A percentile compares a stretch with the other conserved stretches of the same genome.
These are phyloP conservation scores for Metalampra italica DNA, from an alignment of 2,888 invertebrate species.

Conservation along the genomic window DNA sequence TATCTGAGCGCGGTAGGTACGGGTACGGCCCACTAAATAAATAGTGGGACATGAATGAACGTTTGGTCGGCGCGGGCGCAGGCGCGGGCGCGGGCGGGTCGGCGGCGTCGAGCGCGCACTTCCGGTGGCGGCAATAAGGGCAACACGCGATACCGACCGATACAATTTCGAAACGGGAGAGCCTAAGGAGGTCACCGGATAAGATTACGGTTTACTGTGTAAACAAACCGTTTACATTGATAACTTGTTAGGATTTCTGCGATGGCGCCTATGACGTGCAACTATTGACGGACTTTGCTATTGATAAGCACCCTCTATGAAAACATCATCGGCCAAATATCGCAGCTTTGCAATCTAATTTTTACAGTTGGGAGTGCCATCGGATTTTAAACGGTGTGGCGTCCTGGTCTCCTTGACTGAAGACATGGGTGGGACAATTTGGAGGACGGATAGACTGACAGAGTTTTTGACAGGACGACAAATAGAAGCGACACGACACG, in stretches of 20 bases:
- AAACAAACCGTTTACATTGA: slow-evolving; percentile 77
- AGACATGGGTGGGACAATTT: too few species aligned
- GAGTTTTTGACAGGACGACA: too few species aligned
- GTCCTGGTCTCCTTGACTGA: too few species aligned
- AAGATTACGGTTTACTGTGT: slow-evolving; percentile 76
- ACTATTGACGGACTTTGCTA: slow-evolving; percentile 42
- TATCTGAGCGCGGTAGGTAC: slow-evolving; percentile 48
- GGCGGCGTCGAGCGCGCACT: slow-evolving; percentile 58
- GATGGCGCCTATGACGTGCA: slow-evolving; percentile 65
- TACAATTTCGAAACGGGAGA: slow-evolving; percentile 76
- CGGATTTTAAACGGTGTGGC: too few species aligned
- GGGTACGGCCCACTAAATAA: slow-evolving; percentile 57
- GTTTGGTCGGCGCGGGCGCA: slow-evolving; percentile 46
- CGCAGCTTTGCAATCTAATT: background rate
- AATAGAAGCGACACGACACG: too few species aligned
- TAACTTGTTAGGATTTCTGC: slow-evolving; percentile 72
- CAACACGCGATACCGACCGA: slow-evolving; percentile 63
- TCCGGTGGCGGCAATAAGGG: slow-evolving; percentile 70
- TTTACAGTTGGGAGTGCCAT: too few species aligned
- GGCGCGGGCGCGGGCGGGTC: too few species aligned
- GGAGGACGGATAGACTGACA: too few species aligned
- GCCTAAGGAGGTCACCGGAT: slow-evolving; percentile 77
- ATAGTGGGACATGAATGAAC: slow-evolving; percentile 70
- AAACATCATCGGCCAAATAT: slow-evolving; percentile 10
- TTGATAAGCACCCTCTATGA: slow-evolving; percentile 44